Percentiles rank a stretch among this genome's conserved stretches.
Evolutionary conservation across 1,140 invertebrate genomes (phyloP).

Genomic region (Drosophila baimaii): DNA sequence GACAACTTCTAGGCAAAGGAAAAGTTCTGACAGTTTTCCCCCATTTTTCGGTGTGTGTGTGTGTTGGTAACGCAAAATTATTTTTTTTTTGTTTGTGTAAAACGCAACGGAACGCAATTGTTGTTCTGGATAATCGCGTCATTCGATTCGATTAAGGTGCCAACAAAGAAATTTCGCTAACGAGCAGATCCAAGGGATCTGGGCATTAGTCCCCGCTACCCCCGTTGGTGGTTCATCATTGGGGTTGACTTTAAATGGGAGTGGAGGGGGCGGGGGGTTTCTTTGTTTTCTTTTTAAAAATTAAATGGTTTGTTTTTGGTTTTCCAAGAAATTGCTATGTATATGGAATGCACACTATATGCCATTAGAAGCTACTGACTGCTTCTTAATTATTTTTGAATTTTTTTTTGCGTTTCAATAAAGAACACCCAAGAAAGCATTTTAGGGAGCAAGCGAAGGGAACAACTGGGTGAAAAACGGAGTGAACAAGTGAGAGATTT

Average conservation of each 20-base stretch:
- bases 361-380: too few relatives aligned
- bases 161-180: slow-evolving; percentile 7
- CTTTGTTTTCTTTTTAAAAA: too few relatives aligned
- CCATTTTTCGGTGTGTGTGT: background rate
- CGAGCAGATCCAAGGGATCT: slow-evolving; percentile 12
- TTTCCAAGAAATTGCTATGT: too few relatives aligned
- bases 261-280: too few relatives aligned
- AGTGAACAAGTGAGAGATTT: background rate
- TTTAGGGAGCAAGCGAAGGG: too few relatives aligned
- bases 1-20: slow-evolving; percentile 21
- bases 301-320: too few relatives aligned
- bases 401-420: background rate
- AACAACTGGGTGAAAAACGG: too few relatives aligned
- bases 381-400: too few relatives aligned
- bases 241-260: too few relatives aligned
- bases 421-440: too few relatives aligned
- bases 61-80: slow-evolving; percentile 11
- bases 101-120: slow-evolving; percentile 25
- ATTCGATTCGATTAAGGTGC: slow-evolving; percentile 41
- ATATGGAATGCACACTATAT: too few relatives aligned
- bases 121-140: slow-evolving; percentile 45
- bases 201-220: background rate
- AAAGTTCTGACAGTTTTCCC: slow-evolving; percentile 20
- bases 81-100: slow-evolving; percentile 28
- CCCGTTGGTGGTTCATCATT: background rate